These are phyloP conservation scores for Lemur catta DNA, from an alignment of 2,797 vertebrate genomes.

Conservation along the genomic window DNA sequence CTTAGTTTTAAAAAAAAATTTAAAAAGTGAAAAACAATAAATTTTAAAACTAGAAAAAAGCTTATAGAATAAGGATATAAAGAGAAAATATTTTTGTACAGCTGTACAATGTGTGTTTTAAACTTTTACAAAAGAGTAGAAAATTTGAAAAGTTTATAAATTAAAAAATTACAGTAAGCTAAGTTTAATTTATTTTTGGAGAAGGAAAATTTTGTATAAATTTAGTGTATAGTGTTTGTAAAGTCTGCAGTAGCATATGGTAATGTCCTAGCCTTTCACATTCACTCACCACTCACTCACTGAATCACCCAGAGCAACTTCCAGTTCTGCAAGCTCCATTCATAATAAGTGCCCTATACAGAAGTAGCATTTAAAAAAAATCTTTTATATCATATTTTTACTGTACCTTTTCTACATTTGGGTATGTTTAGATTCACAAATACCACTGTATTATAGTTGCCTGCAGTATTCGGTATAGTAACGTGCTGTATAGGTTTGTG, in stretches of 20 bases:
- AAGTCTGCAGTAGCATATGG: not conserved
- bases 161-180: not conserved
- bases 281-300: not conserved
- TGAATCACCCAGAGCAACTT: not conserved
- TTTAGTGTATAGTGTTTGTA: not conserved
- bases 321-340: not conserved
- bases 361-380: not conserved
- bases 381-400: not conserved
- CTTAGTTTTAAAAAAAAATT: not conserved
- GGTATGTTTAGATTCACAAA: not conserved
- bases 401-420: not conserved
- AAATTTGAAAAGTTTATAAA: not conserved
- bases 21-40: not conserved
- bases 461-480: not conserved
- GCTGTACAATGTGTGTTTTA: not conserved
- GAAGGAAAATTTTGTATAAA: not conserved
- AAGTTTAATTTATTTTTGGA: not conserved
- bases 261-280: not conserved
- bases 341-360: not conserved
- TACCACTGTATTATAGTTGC: not conserved
- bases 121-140: not conserved
- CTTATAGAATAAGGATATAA: not conserved
- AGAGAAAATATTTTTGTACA: not conserved
- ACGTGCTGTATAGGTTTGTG: not conserved
- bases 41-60: not conserved